Percentiles rank a stretch among this genome's conserved stretches.
Conservation (phyloP, 2,888 invertebrate species). For the Hemicrepidius hirtus region DNA sequence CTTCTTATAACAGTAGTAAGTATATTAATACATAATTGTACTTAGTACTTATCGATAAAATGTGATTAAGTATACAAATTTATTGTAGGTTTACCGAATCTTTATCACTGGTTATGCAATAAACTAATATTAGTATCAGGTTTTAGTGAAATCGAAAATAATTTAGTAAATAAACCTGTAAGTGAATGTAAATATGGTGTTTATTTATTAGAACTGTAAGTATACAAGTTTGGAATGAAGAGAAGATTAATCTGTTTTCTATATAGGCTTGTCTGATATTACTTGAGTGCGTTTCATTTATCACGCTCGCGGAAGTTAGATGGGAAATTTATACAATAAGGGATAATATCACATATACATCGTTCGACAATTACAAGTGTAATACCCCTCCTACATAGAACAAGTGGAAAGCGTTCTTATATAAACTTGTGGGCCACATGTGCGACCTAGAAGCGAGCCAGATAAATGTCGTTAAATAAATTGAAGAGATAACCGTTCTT, state of each 20-base stretch:
- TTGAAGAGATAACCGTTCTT: slow-evolving; percentile 64
- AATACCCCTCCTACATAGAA: slow-evolving; percentile 4
- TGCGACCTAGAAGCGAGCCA: slow-evolving; percentile 54
- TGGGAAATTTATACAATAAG: slow-evolving; percentile 24
- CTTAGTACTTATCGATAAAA: no score
- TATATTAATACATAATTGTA: no score
- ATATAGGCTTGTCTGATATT: slow-evolving; percentile 15
- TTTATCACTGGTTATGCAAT: no score
- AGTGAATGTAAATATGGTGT: slow-evolving; percentile 9
- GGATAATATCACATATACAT: slow-evolving; percentile 6
- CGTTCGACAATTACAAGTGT: slow-evolving; percentile 26
- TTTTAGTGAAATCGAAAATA: background rate
- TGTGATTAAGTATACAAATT: no score
- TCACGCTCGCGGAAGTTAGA: slow-evolving; percentile 14
- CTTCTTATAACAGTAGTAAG: no score
- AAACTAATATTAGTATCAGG: background rate
- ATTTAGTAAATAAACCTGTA: background rate
- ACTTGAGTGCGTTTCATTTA: slow-evolving; percentile 22
- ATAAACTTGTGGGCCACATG: slow-evolving; percentile 57
- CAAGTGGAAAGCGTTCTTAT: slow-evolving; percentile 40
- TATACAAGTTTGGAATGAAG: background rate
- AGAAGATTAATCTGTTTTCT: slow-evolving; percentile 22
- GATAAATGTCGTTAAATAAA: slow-evolving; percentile 66
- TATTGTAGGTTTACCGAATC: no score
- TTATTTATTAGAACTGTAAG: slow-evolving; percentile 1